Conservation (phyloP, 2,797 vertebrate species). For the Manis crassicaudata region DNA sequence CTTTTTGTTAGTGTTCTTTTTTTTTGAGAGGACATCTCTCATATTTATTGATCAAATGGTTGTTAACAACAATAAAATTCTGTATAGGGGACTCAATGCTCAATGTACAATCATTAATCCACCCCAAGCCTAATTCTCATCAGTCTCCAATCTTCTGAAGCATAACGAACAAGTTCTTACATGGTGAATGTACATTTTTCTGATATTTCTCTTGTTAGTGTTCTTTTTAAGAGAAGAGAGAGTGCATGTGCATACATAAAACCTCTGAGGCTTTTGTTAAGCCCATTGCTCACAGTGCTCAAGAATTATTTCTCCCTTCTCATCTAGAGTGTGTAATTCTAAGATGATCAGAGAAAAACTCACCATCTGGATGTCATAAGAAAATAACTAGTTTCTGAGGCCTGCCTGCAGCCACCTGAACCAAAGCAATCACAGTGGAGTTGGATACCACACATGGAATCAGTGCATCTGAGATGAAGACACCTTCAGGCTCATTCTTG, state of each 20-base stretch:
- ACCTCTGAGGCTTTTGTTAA: constrained; percentile 45
- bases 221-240: constrained; percentile 11
- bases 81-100: no score
- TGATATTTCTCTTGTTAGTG: not conserved
- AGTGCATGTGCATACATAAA: not conserved
- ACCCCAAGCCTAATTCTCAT: no score
- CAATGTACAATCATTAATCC: no score
- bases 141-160: no score
- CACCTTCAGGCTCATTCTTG: not conserved
- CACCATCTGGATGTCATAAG: constrained; percentile 58
- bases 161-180: no score
- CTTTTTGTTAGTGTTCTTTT: not conserved
- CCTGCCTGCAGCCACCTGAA: constrained; percentile 20
- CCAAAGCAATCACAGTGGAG: accelerated
- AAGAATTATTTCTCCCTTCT: constrained; percentile 31
- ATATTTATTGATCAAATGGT: no score
- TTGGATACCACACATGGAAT: not conserved
- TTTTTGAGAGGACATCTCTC: no score
- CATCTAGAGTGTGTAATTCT: constrained; percentile 22
- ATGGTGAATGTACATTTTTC: no score
- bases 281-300: not conserved
- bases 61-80: no score
- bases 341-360: constrained; percentile 33
- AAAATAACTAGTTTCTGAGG: constrained; percentile 41
- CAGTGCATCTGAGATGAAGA: not conserved